Evolutionary conservation across 2,888 invertebrate species (phyloP), one percentile per base, ranked within the genome.

Genomic region (Eupithecia subumbrata): DNA sequence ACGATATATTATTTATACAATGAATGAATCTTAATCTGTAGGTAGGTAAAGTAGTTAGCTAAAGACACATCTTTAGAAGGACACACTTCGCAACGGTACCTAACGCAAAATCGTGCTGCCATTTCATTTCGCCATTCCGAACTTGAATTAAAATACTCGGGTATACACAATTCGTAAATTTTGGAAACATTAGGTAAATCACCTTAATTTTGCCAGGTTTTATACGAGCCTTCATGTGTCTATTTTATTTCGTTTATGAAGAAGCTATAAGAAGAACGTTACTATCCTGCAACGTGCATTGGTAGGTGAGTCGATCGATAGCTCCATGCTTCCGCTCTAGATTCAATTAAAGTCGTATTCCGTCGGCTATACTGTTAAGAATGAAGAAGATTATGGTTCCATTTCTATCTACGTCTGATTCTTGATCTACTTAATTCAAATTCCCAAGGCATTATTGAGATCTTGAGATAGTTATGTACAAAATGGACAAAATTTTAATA

Each of bases 271-370:
- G n/a, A 52, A n/a, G 8, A n/a, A 5, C 7, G 7, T 22, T 40
- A 40, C 1, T 9, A 40, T 40, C 8, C 40, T 40, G n/a, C n/a
- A 63, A 1, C 30, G 34, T 16, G 64, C 64, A 64, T 64, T n/a
- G 11, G 37, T 37, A 14, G 22, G 5, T 0, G n/a, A 18, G 12
- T 67, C 67, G 43, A 22, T 67, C 40, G 22, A 22, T 18, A 67
- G 22, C 37, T 67, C 43, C 5, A 40, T 22, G 14, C 67, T 67
- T 40, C 67, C 67, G 22, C n/a, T 22, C 40, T 18, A 40, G 52
- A 77, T 75, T 73, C 75, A 77, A 77, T 77, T 77, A 75, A 69
- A 52, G 70, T 64, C 71, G 68, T 71, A 69, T 72, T 73, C 70
- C 72, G 67, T 34, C n/a, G 52, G 73, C 63, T 72, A 74, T 77